phyloP scores from a whole-genome alignment of 2,888 invertebrate species.

The Brenthis ino region DNA sequence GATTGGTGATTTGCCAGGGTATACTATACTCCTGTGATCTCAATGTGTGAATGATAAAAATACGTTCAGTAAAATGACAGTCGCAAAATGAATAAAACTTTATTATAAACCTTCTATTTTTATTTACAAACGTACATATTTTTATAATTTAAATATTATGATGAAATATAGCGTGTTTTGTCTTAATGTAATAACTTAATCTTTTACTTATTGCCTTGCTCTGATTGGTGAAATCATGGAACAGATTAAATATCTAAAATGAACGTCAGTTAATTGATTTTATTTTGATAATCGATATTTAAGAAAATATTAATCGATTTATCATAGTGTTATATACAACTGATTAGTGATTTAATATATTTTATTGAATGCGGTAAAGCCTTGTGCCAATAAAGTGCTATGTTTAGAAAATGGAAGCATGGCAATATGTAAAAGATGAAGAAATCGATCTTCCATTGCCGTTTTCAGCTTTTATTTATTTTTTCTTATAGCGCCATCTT shows the following conservation, averaged over 20 bases:
- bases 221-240: not conserved
- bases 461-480: not conserved
- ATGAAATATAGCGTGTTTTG: conserved; percentile 6
- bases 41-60: conserved; percentile 70
- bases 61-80: conserved; percentile 47
- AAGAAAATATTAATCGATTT: not conserved
- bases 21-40: conserved; percentile 79
- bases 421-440: conserved; percentile 29
- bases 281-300: no score
- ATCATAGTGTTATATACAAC: not conserved
- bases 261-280: not conserved
- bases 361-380: conserved; percentile 28
- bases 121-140: conserved; percentile 17
- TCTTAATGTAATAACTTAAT: conserved; percentile 4
- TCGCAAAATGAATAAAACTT: conserved; percentile 40
- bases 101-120: conserved; percentile 29
- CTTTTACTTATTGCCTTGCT: conserved; percentile 28
- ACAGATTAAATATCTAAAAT: not conserved
- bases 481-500: conserved; percentile 21
- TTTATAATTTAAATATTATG: conserved; percentile 15
- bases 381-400: conserved; percentile 33
- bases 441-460: conserved; percentile 10
- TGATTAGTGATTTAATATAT: not conserved
- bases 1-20: conserved; percentile 72
- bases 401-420: conserved; percentile 10